A percentile compares a stretch with the other conserved stretches of the same genome.
Evolutionary conservation across 2,888 invertebrate species (phyloP).

Genomic region (Acanthacorydalis orientalis): DNA sequence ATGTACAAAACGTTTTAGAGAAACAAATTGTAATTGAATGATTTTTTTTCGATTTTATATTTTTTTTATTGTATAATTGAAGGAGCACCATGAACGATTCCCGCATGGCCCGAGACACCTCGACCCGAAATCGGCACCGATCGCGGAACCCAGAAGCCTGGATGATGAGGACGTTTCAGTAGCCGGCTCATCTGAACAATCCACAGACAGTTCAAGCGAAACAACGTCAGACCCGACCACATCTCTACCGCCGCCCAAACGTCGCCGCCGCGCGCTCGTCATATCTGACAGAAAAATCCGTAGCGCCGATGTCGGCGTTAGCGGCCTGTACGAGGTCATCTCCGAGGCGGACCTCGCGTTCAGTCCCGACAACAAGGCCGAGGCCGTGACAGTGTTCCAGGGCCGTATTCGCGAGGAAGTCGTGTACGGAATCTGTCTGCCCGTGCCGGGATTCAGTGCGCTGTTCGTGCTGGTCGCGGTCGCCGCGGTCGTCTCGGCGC

Average conservation of each 20-base stretch:
- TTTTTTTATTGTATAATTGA: constrained; percentile 6
- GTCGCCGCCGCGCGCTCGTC: constrained; percentile 45
- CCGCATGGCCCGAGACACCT: constrained; percentile 64
- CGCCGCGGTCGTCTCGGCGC: constrained; percentile 71
- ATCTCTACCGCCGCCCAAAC: constrained; percentile 19
- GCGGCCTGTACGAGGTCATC: constrained; percentile 78
- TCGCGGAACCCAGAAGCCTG: constrained; percentile 34
- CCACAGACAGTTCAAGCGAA: neutral
- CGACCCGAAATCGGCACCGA: constrained; percentile 34
- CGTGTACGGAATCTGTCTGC: constrained; percentile 82
- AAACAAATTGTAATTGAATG: neutral
- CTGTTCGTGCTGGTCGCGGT: constrained; percentile 76
- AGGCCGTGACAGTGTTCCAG: constrained; percentile 75
- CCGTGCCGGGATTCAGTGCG: constrained; percentile 75
- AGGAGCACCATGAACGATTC: constrained; percentile 43
- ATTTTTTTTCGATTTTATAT: neutral
- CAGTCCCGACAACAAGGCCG: constrained; percentile 62
- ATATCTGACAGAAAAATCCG: constrained; percentile 56
- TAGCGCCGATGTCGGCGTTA: constrained; percentile 64
- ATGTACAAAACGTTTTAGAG: neutral
- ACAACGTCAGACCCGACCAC: constrained; percentile 5
- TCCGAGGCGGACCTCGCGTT: constrained; percentile 84
- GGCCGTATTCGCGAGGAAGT: constrained; percentile 78
- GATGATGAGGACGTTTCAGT: constrained; percentile 14
- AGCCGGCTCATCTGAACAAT: neutral